These are phyloP conservation scores for Drosophila demipolita DNA, from an alignment of 2,888 invertebrate genomes.

Conservation along the genomic window DNA sequence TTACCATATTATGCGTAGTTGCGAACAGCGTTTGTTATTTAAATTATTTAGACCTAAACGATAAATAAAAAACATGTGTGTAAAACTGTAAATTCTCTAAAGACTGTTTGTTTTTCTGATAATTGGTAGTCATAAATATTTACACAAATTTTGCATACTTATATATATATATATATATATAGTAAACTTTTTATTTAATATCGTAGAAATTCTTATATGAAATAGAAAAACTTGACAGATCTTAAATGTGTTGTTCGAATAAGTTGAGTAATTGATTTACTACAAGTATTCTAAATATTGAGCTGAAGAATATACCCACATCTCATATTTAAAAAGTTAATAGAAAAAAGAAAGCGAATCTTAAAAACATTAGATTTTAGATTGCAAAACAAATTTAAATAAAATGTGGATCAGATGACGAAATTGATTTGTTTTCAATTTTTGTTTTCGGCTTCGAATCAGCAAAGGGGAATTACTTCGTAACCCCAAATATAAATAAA, in stretches of 20 bases:
- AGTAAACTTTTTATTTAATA: background rate
- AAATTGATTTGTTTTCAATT: background rate
- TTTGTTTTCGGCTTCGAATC: background rate
- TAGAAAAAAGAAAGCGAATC: too few species aligned
- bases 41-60: conserved; percentile 69
- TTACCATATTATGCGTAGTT: conserved; percentile 46
- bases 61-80: conserved; percentile 35
- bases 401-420: background rate
- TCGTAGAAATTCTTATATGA: background rate
- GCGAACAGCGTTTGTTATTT: conserved; percentile 60
- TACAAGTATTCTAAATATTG: background rate
- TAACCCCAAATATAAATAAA: conserved; percentile 20
- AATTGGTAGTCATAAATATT: background rate
- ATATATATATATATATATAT: too few species aligned
- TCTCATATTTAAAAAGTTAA: background rate
- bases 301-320: background rate
- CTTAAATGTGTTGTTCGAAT: too few species aligned
- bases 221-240: background rate
- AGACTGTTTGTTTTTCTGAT: background rate
- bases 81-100: background rate
- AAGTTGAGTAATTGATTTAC: background rate
- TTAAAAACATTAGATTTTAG: too few species aligned
- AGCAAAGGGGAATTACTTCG: background rate
- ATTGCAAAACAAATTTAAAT: background rate
- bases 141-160: background rate